Evolutionary conservation across 1,140 invertebrate species (phyloP), one percentile per base, ranked within the genome.

Genomic region (Camponotus pennsylvanicus): DNA sequence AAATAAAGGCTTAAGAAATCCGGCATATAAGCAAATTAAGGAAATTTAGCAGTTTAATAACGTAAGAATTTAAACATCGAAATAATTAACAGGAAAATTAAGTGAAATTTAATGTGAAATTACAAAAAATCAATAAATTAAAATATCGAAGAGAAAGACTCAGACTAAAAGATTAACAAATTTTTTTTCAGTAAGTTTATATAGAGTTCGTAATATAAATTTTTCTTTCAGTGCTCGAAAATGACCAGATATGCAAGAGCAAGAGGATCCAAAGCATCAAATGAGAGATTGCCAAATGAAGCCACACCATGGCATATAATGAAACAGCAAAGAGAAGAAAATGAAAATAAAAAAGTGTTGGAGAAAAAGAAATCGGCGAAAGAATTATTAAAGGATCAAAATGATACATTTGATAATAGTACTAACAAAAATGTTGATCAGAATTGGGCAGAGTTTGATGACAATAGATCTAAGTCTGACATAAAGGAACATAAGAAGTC

Each of bases 191-290:
- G 18, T 64, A 34, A 64, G 40, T 64, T 32, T 7, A 32, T 40
- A 45, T 61, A 32, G 3, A 61, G 45, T 45, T 9, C 21, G 37
- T 61, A 82, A 45, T 49, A 11, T 27, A 45, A 49, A 0, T 21
- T 27, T 27, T 63, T 37, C 21, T 59, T 73, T 52, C 15, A n/a
- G 34, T 4, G 32, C 27, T 63, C 67, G 18, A 89, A 77, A n/a
- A 98, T 98, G 97, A 97, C 97, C 27, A 95, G 97, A 88, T 97
- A 97, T 95, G 96, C 97, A 70, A 94, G 97, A 94, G 96, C 97
- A 0, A 97, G 96, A 92, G 97, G 97, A 32, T 97, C 97, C 0
- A 97, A 97, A 94, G 94, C 97, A 1, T 97, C 97, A 11, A 97
- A 97, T 91, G 96, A 97, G 92, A 96, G 95, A 89, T 86, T 96